A percentile compares a stretch with the other conserved stretches of the same genome.
Evolutionary conservation across 2,113 vertebrate genomes (phyloP).

Genomic region (Chlorocebus sabaeus): DNA sequence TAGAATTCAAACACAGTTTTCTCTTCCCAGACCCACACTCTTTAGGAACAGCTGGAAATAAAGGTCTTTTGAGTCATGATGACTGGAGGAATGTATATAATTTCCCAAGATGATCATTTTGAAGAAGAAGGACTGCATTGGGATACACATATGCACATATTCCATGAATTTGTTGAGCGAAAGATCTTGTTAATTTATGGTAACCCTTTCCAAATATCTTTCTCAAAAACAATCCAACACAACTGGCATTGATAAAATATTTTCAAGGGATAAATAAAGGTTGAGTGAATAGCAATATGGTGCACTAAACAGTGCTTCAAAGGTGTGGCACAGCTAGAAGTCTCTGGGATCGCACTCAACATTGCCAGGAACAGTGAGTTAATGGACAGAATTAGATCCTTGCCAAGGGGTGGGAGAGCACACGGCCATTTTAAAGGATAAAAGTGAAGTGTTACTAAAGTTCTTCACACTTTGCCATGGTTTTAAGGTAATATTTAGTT

Average conservation of each 20-base stretch:
- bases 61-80: not conserved
- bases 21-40: not conserved
- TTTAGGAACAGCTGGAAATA: not conserved
- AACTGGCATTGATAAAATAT: not conserved
- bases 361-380: not conserved
- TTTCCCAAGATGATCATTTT: not conserved
- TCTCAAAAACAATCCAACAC: not conserved
- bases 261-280: not conserved
- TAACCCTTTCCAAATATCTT: not conserved
- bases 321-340: not conserved
- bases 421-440: not conserved
- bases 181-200: not conserved
- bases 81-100: not conserved
- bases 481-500: not conserved
- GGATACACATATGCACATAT: too few species aligned
- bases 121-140: not conserved
- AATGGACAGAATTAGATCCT: not conserved
- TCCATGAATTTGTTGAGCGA: not conserved
- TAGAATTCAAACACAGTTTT: not conserved
- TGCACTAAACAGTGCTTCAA: not conserved
- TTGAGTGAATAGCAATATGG: not conserved
- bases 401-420: not conserved
- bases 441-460: not conserved
- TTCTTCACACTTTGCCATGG: rapidly evolving
- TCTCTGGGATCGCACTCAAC: not conserved